Base-by-base conservation (phyloP, 2,797 vertebrate species). In the Hydrocynus forskahlii region DNA sequence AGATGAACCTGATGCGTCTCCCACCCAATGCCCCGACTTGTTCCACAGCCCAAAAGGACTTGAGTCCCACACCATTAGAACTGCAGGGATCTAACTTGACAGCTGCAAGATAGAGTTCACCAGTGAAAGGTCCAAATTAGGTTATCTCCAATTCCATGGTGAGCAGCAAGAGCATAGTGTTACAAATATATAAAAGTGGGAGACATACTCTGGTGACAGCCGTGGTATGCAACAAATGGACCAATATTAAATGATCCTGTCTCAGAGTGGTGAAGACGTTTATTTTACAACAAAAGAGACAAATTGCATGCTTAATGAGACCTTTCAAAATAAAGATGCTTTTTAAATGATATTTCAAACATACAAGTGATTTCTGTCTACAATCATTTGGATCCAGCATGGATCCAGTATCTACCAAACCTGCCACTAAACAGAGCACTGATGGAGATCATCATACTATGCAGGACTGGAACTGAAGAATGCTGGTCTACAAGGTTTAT, bases 1-100 rank as follows among this genome's bases (percentile, higher is more conserved):
- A 86, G 80, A 86, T 91, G 89, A 92, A 90, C 88, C 83, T 48
- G 75, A 76, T 55, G 87, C 77, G 75, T 87, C 85, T 73, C 75
- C 70, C 52, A 82, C 59, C 57, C 83, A 88, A 64, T 19, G 84
- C 76, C 85, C 83, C 60, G 57, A 89, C 91, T 88, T 83, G 91
- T 84, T 87, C 84, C 71, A 64, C 63, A 67, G 72, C 23, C 81
- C 79, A 60, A 64, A 86, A 66, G 81, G 43, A 60, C 13, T 83
- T 81, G 81, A 75, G 80, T 87, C 83, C 25, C 74, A 75, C 74
- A 50, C 9, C 75, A 55, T 40, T 62, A 80, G 60, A 76, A 67
- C 81, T 78, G 85, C 0, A 10, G 76, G 81, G 45, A 83, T 70
- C 14, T 55, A 54, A 52, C 73, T 74, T 76, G 75, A 78, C 45